Conservation (phyloP, 2,113 vertebrate genomes). For the Chaetura pelagica region DNA sequence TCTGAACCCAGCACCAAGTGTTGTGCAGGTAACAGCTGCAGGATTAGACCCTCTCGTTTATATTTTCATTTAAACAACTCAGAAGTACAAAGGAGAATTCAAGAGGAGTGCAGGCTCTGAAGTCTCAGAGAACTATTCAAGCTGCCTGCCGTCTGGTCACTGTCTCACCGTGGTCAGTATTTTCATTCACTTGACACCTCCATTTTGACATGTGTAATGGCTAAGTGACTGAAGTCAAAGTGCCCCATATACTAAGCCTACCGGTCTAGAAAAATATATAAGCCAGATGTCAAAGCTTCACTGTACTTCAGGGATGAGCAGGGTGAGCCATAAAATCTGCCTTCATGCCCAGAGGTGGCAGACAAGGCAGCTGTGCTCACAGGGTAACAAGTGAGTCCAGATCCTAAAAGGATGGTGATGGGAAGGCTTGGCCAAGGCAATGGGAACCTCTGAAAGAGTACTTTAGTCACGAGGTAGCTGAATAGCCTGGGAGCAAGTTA, state of each 20-base stretch:
- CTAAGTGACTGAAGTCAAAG: background rate
- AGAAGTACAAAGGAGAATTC: background rate
- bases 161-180: background rate
- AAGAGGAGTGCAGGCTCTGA: background rate
- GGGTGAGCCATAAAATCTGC: background rate
- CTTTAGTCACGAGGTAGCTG: background rate
- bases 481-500: background rate
- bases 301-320: background rate
- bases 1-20: background rate
- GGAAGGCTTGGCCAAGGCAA: background rate
- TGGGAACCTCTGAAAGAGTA: background rate
- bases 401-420: background rate
- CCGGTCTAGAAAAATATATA: background rate
- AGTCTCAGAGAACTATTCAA: background rate
- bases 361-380: background rate
- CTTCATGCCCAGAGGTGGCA: background rate
- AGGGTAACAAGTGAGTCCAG: background rate
- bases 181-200: background rate
- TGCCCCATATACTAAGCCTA: background rate
- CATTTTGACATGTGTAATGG: accelerated
- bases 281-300: background rate
- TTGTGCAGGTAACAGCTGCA: background rate
- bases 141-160: background rate
- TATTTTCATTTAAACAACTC: background rate
- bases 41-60: background rate